Conservation (phyloP, 2,888 invertebrate genomes). For the Megalurothrips usitatus region DNA sequence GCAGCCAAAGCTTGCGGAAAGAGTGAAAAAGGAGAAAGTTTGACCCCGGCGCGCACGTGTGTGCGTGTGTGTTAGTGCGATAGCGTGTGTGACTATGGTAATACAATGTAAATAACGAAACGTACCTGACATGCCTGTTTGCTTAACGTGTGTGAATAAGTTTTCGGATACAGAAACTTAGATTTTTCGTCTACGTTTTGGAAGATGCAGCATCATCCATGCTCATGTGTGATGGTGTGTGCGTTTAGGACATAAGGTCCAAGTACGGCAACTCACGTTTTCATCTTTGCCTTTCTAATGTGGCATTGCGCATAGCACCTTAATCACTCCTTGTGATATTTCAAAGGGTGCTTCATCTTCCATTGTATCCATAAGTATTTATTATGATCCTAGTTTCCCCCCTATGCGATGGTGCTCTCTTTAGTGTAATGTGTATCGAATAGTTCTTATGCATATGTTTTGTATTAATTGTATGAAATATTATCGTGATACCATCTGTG, state of each 20-base stretch:
- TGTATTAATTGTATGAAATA: not conserved
- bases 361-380: not conserved
- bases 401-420: not conserved
- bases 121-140: not conserved
- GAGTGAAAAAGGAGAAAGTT: not conserved
- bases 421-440: not conserved
- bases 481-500: constrained; percentile 7
- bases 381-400: not conserved
- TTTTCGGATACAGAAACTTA: not conserved
- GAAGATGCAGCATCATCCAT: not conserved
- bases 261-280: not conserved
- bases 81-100: not conserved
- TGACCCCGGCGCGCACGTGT: not conserved
- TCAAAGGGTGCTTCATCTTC: not conserved
- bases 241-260: not conserved
- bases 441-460: not conserved
- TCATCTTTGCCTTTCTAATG: not conserved
- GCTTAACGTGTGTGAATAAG: not conserved
- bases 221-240: not conserved
- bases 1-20: too few relatives aligned
- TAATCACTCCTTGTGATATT: not conserved
- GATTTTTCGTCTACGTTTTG: not conserved
- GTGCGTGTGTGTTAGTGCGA: too few relatives aligned
- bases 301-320: not conserved
- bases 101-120: constrained; percentile 1